Evolutionary conservation across 2,888 invertebrate species (phyloP).

Genomic region (Amorpha juglandis): DNA sequence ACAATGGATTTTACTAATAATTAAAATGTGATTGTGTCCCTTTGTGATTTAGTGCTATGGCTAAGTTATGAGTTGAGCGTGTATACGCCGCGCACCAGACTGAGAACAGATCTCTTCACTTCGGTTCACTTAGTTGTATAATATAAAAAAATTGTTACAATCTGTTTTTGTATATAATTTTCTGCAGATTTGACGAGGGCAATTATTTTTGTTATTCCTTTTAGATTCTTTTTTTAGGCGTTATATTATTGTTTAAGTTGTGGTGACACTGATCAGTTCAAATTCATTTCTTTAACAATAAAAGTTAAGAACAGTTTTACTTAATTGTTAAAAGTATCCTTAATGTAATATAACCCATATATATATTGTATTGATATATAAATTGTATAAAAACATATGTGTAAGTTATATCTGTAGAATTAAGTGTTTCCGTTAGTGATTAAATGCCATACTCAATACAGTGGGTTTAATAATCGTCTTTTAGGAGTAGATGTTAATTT

Average conservation of each 20-base stretch:
- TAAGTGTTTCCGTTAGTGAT: constrained; percentile 77
- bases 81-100: constrained; percentile 19
- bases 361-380: constrained; percentile 64
- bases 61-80: constrained; percentile 26
- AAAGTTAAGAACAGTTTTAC: constrained; percentile 26
- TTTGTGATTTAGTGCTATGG: constrained; percentile 19
- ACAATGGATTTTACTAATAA: constrained; percentile 56
- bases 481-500: constrained; percentile 61
- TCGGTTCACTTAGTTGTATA: constrained; percentile 38
- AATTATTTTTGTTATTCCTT: constrained; percentile 59
- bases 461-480: constrained; percentile 70
- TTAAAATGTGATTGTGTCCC: constrained; percentile 30
- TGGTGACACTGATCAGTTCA: constrained; percentile 65
- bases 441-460: constrained; percentile 74
- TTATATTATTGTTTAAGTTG: constrained; percentile 59
- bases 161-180: constrained; percentile 76
- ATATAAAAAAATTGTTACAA: constrained; percentile 30
- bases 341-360: constrained; percentile 70
- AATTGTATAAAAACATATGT: constrained; percentile 70
- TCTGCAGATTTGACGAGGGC: constrained; percentile 34
- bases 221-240: constrained; percentile 56
- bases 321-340: constrained; percentile 30
- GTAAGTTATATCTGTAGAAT: constrained; percentile 61
- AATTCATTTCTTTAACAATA: constrained; percentile 48
- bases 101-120: constrained; percentile 27